These are phyloP conservation scores for Magallana angulata DNA, from an alignment of 1,140 invertebrate species.

Conservation along the genomic window DNA sequence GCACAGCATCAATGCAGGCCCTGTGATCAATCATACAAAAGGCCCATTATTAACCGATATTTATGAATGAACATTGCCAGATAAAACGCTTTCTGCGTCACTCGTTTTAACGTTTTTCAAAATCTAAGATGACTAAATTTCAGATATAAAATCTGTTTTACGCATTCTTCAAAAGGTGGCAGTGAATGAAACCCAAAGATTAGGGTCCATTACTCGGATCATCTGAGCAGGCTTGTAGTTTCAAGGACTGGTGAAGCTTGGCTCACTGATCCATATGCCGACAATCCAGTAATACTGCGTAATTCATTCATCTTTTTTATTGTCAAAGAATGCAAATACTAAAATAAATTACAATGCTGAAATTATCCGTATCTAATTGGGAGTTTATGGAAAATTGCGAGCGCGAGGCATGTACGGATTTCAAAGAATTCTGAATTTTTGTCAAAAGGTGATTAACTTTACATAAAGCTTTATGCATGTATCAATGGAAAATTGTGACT, in stretches of 20 bases:
- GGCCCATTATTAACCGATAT: constrained; percentile 28
- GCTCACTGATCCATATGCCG: too few relatives aligned
- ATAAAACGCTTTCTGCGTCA: background rate
- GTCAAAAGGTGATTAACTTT: too few relatives aligned
- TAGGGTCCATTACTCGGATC: background rate
- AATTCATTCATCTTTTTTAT: too few relatives aligned
- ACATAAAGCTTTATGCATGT: too few relatives aligned
- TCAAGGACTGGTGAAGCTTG: too few relatives aligned
- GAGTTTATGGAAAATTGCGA: background rate
- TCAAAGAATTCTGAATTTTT: too few relatives aligned
- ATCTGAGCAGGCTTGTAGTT: too few relatives aligned
- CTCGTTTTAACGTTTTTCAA: background rate
- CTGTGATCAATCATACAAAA: background rate
- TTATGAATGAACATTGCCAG: constrained; percentile 29
- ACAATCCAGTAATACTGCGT: too few relatives aligned
- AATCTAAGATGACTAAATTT: constrained; percentile 12
- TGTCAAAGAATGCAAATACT: too few relatives aligned
- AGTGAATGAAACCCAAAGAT: background rate
- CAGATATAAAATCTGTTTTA: constrained; percentile 4
- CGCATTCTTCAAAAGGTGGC: background rate
- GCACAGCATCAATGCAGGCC: background rate
- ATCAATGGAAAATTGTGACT: too few relatives aligned
- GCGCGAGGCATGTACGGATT: too few relatives aligned
- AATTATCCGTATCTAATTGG: background rate
- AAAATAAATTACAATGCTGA: background rate